Evolutionary conservation across 2,113 vertebrate species (phyloP).

Genomic region (Periophthalmus modestus): DNA sequence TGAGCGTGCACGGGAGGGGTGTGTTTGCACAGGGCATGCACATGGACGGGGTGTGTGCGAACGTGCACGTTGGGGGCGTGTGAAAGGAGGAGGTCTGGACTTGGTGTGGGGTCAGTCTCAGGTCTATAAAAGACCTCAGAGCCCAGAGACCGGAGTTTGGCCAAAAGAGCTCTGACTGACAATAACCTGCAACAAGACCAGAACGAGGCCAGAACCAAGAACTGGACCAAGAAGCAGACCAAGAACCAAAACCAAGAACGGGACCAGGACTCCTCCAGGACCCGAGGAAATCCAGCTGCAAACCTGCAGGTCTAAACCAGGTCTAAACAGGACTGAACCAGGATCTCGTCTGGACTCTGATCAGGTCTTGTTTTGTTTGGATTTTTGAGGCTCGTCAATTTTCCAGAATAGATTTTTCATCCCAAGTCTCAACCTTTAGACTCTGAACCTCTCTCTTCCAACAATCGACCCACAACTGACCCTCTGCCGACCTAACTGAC

Average conservation of each 20-base stretch:
- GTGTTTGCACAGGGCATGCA: no score
- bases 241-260: not conserved
- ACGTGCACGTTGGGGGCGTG: no score
- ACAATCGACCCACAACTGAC: no score
- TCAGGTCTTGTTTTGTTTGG: not conserved
- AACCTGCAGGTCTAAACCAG: not conserved
- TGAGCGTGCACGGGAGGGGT: no score
- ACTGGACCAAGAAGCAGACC: not conserved
- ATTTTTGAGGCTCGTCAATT: not conserved
- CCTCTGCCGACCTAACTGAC: not conserved
- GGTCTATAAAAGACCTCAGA: not conserved
- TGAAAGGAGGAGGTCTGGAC: no score
- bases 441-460: no score
- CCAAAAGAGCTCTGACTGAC: not conserved
- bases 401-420: not conserved
- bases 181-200: not conserved
- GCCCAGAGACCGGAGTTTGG: conserved; percentile 2
- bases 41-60: no score
- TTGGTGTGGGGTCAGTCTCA: not conserved
- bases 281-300: not conserved
- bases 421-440: no score
- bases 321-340: not conserved
- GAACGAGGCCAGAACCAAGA: not conserved
- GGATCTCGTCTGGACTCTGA: not conserved
- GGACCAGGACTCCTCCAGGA: not conserved